Conservation (phyloP, 2,888 invertebrate species). For the Boloria selene region DNA sequence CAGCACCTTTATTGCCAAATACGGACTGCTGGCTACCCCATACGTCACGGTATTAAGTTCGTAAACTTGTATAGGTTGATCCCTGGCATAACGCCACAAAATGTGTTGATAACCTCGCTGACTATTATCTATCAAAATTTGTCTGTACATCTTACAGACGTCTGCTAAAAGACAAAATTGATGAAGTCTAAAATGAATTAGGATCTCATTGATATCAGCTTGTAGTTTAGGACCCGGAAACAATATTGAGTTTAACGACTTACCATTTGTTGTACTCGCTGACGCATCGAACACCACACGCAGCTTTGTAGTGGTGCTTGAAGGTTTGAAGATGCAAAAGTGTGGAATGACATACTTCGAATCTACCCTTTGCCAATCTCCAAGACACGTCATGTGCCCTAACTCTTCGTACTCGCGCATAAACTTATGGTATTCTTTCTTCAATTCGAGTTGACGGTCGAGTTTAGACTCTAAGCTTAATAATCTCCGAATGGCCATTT, state of each 20-base stretch:
- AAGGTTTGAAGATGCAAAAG: neutral
- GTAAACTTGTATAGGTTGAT: no score
- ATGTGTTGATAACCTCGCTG: constrained; percentile 1
- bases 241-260: neutral
- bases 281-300: neutral
- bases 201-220: neutral
- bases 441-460: neutral
- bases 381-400: constrained; percentile 2
- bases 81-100: neutral
- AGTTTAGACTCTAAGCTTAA: neutral
- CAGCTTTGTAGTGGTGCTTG: neutral
- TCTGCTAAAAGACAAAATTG: neutral
- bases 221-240: neutral
- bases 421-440: neutral
- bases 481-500: no score
- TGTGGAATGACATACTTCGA: neutral
- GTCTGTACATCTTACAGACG: constrained; percentile 4
- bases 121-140: neutral
- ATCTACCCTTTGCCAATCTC: neutral
- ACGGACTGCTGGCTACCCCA: constrained; percentile 4
- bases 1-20: neutral
- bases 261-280: neutral
- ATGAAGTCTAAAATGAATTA: constrained; percentile 1
- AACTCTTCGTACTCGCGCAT: neutral
- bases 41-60: neutral